Conservation (phyloP, 2,797 vertebrate genomes). For the Scyliorhinus canicula region DNA sequence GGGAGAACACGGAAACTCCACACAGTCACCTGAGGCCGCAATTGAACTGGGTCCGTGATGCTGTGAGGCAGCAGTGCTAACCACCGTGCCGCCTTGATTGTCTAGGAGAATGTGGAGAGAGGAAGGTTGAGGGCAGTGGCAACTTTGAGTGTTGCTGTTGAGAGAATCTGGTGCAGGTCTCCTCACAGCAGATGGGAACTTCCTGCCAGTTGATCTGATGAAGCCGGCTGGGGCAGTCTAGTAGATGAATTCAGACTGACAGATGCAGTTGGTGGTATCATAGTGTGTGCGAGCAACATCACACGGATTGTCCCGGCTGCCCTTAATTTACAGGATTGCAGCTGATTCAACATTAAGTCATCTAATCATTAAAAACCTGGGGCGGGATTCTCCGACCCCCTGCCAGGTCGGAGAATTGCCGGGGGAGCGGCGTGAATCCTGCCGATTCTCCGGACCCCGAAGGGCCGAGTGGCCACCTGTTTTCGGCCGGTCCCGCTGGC, state of each 20-base stretch:
- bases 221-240: not conserved
- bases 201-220: not conserved
- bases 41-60: too few species aligned
- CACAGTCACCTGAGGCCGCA: too few species aligned
- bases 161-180: not conserved
- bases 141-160: not conserved
- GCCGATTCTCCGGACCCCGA: too few species aligned
- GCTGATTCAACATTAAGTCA: not conserved
- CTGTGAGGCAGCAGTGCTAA: too few species aligned
- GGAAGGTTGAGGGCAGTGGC: not conserved
- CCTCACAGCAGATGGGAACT: not conserved
- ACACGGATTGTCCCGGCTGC: too few species aligned
- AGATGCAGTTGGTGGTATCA: not conserved
- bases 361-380: not conserved
- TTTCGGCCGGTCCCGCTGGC: too few species aligned
- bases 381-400: too few species aligned
- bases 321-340: not conserved
- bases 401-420: too few species aligned
- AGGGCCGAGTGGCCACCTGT: too few species aligned
- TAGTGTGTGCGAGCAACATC: not conserved
- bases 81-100: too few species aligned
- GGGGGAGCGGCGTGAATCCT: too few species aligned
- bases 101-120: not conserved
- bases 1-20: too few species aligned
- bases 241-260: not conserved